Evolutionary conservation across 1,140 invertebrate species (phyloP), one percentile per base, ranked within the genome.

Genomic region (Tetranychus urticae): DNA sequence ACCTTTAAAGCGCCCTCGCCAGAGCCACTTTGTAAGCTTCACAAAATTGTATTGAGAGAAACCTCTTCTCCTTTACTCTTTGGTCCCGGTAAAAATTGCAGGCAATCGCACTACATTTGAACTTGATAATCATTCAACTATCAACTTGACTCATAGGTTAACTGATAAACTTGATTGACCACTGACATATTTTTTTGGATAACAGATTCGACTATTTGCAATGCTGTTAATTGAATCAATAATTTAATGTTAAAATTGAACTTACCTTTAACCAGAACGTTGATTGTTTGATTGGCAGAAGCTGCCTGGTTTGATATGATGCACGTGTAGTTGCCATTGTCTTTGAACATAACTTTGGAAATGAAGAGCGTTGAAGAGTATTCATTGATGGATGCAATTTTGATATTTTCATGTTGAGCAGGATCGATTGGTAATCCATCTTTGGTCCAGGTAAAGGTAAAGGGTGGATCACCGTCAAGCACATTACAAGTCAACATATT

Each of bases 251-350:
- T 14, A 8, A 47, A 47, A 52, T 6, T 52, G 23, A 31, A 1
- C 31, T 70, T 70, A 78, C 77, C 76, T 69, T 78, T 76, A 14
- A 79, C 77, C 55, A 71, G 70, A 13, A 79, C 69, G 14, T 67
- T 62, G 5, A 78, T 72, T 33, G 75, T 76, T 66, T 74, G 72
- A 60, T 68, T 73, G 6, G 70, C 73, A 31, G 68, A 70, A 10
- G 74, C 75, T 23, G 75, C 77, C 6, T 67, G 67, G 67, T 79
- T 80, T 56, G 69, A 70, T 33, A 76, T 77, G 31, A 71, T 66
- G 65, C 78, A 80, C 2, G 78, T 78, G 67, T 78, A 80, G 67
- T 78, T 76, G 4, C 78, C 78, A 63, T 73, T 71, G 68, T 78
- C 77, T 42, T 69, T 67, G 2, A 71, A 71, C 39, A 65, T 69